These are phyloP conservation scores for Riptortus pedestris DNA, from an alignment of 1,140 invertebrate genomes.

Conservation along the genomic window DNA sequence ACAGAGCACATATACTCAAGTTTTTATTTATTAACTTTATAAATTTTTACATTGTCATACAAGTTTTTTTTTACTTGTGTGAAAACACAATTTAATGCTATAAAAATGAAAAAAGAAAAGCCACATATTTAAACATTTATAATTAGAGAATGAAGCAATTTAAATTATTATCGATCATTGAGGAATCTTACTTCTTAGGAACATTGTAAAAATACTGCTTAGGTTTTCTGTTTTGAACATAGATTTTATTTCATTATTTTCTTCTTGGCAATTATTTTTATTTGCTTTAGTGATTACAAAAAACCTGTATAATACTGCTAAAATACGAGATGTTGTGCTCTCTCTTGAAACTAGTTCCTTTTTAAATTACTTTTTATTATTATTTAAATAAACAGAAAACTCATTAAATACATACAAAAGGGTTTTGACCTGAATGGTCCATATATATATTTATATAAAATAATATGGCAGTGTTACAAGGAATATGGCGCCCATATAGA, in stretches of 20 bases:
- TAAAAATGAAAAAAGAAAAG: too few relatives aligned
- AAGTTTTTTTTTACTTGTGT: background rate
- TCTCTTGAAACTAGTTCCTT: conserved; percentile 6
- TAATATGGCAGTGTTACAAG: conserved; percentile 17
- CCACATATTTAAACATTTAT: too few relatives aligned
- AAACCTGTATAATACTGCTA: conserved; percentile 11
- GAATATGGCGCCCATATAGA: conserved; percentile 11
- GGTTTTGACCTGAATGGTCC: background rate
- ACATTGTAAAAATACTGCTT: conserved; percentile 14
- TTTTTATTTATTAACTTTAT: too few relatives aligned
- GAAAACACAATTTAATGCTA: background rate
- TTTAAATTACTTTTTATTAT: conserved; percentile 2
- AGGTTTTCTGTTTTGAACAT: background rate
- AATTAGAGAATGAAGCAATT: too few relatives aligned
- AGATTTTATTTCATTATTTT: background rate
- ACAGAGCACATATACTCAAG: conserved; percentile 11
- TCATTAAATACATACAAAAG: conserved; percentile 4
- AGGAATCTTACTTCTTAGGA: conserved; percentile 6
- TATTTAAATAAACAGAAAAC: conserved; percentile 11
- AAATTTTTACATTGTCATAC: too few relatives aligned
- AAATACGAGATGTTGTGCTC: conserved; percentile 16
- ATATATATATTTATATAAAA: conserved; percentile 15
- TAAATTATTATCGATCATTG: too few relatives aligned
- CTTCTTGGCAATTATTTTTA: background rate
- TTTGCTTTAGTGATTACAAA: background rate